Evolutionary conservation across 2,888 invertebrate species (phyloP), one percentile per base, ranked within the genome.

Genomic region (Leucoma salicis): DNA sequence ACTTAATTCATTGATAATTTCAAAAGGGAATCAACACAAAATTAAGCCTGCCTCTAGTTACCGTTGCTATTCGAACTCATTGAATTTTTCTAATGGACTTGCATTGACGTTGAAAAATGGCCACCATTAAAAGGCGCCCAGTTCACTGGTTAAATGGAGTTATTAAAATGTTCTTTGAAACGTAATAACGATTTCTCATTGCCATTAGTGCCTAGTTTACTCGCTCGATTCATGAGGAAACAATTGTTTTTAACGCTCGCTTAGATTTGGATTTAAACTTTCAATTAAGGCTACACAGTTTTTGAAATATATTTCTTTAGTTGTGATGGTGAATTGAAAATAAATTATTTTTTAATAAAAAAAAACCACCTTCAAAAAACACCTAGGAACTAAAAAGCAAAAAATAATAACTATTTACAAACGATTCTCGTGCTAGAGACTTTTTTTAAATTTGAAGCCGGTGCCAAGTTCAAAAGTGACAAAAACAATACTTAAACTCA

Each of bases 81-180:
- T 21, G 21, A 21, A 21, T 61, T 43, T 49, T 42, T 49, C 69
- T 74, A 79, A 78, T 74, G 69, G 72, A 62, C 46, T 53, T 54
- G 39, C 53, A 55, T 36, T 55, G 65, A 68, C 72, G 66, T 64
- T 66, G 74, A 79, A 77, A 82, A 81, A 82, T 82, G 69, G 67
- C 60, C 53, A 54, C 62, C 50, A 55, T 59, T 59, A 35, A 63
- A 74, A 72, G 70, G 66, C 66, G 70, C 63, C 58, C 59, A 27
- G 27, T 27, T 27, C 11, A 11, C 27, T 63, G 49, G 52, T 63
- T 63, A 67, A 74, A 77, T 76, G 56, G 70, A 59, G 65, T 66
- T 72, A 78, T 80, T 79, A 76, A 74, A 75, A 75, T 75, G 70
- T 66, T 70, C 73, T 70, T 70, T 69, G 66, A 72, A 77, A 68